Evolutionary conservation across 1,140 invertebrate genomes (phyloP), one percentile per base, ranked within the genome.

Genomic region (Ceratosolen solmsi): DNA sequence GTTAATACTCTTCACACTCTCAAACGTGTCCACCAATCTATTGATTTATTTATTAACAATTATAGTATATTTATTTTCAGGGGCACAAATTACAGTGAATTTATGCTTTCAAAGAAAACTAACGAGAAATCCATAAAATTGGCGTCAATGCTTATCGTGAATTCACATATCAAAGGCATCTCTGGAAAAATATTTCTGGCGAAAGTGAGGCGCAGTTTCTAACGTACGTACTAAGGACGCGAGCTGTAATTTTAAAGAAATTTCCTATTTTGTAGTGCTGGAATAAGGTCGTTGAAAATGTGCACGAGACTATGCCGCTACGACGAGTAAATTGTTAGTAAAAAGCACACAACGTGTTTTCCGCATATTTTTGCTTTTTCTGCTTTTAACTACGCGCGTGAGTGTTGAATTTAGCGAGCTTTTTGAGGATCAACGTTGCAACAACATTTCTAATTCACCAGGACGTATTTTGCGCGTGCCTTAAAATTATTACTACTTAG

Each of bases 161-260:
- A n/a, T n/a, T 41, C 33, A n/a, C 51, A 51, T 58, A 79, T 71
- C 49, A 58, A 71, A 79, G 25, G 36, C 25, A 46, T 79, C 41
- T 70, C 56, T 79, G 11, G 58, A 30, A 76, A 76, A 76, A 63
- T 78, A 11, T 68, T 78, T 38, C 22, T 22, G 3, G 65, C 65
- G 33, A 77, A 77, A 77, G 38, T 49, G 25, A 41, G 38, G 20
- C 60, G 46, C 46, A 51, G 3, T 46, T 75, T 41, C 46, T 8
- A 20, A 36, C 22, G 74, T 49, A 15, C 22, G 22, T 8, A 46
- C 51, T 49, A 74, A 74, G 72, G 33, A 41, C 25, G 27, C n/a
- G 33, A 79, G 30, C 49, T 56, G n/a, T 71, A 79, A 79, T 79
- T 79, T 79, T 54, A 36, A 71, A 70, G 36, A 36, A 71, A 71